phyloP scores from a whole-genome alignment of 2,797 vertebrate genomes.

The Myotis planiceps region DNA sequence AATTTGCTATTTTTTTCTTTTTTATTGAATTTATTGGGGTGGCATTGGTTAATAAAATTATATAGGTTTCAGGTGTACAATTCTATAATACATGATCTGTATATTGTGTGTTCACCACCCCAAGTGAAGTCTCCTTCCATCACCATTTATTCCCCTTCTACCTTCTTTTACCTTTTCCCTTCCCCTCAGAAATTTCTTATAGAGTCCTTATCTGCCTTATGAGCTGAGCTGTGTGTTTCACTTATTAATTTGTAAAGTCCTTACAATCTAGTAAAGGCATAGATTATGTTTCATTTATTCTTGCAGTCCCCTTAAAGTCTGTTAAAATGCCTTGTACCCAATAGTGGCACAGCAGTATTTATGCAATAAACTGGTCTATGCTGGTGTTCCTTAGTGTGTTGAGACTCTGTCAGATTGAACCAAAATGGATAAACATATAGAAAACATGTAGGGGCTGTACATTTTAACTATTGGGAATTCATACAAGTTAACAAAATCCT shows the following conservation, averaged over 20 bases:
- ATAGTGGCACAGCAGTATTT: neutral
- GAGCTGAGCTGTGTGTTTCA: neutral
- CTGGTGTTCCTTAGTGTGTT: neutral
- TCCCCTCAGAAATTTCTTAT: neutral
- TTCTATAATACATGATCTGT: neutral
- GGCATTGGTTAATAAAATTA: neutral
- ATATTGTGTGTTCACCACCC: neutral
- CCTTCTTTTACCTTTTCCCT: neutral
- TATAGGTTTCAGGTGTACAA: neutral
- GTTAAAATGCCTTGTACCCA: neutral
- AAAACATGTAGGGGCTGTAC: neutral
- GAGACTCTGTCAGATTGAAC: neutral
- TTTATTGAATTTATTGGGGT: neutral
- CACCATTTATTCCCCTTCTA: neutral
- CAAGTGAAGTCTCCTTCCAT: neutral
- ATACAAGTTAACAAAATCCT: neutral
- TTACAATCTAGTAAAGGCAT: neutral
- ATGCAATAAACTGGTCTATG: neutral
- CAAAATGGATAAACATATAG: neutral
- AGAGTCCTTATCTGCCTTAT: neutral
- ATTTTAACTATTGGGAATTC: constrained; percentile 26
- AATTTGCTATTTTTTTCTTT: neutral
- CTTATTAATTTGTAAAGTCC: neutral
- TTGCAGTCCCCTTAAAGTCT: neutral
- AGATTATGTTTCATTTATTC: neutral